Base-by-base conservation (phyloP, 2,888 invertebrate genomes). In the Thereva nobilitata region DNA sequence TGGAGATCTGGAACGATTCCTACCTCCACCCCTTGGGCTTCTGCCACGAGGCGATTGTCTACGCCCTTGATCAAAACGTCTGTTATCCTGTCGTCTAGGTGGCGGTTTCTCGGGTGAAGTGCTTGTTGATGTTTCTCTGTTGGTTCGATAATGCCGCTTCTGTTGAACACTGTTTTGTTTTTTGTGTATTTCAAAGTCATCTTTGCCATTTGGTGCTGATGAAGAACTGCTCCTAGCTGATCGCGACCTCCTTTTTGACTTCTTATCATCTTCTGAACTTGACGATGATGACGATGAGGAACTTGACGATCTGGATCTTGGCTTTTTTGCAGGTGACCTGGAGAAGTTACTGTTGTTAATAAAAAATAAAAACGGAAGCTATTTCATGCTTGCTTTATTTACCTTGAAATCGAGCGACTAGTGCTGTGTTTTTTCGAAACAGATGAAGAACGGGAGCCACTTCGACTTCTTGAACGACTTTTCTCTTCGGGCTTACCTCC, bases 101-200 rank as follows among this genome's bases (percentile, higher is more conserved):
- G 71, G 69, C 23, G 71, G 75, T 56, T 76, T 76, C 63, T 79
- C 80, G n/a, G 78, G 72, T 2, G 80, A 80, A 64, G 79, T 79
- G 73, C 87, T 88, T 37, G 85, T 87, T 2, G 89, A 90, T 4
- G 91, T 92, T 75, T 92, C 92, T 68, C 91, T 89, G 76, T 93
- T 93, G 65, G 91, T 92, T 9, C 93, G 86, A 77, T 95, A 95
- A 72, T 94, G 93, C 7, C 95, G 86, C 76, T 94, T 94, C 78
- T 92, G 92, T 78, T 94, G 93, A 8, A 91, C 86, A 80, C 93
- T 85, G 80, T 92, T 85, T 80, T 89, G 87, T 82, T 93, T 89
- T 83, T 92, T 84, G 74, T 88, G 82, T 71, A 89, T 87, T 77
- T 89, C 89, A 76, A 89, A 89, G 73, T 87, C 86, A 68, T 82